phyloP scores from a whole-genome alignment of 2,113 vertebrate species.

The Odontophorus gujanensis region DNA sequence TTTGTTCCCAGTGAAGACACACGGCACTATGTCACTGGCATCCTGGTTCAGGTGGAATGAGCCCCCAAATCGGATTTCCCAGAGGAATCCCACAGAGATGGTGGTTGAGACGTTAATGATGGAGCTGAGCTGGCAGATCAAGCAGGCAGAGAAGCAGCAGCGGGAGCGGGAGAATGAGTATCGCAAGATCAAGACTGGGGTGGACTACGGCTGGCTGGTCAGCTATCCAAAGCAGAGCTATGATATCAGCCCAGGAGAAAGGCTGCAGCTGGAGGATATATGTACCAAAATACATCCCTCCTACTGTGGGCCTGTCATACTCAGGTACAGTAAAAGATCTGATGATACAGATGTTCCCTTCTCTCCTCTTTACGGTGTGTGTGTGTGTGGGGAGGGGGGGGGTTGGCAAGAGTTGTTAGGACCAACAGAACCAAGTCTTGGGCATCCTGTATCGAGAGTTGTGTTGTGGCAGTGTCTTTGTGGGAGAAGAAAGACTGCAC shows the following conservation, averaged over 20 bases:
- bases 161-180: slow-evolving; percentile 84
- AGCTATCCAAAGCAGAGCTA: slow-evolving; percentile 82
- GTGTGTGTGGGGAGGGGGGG: background rate
- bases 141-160: slow-evolving; percentile 89
- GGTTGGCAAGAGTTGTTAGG: background rate
- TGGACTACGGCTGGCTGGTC: slow-evolving; percentile 97
- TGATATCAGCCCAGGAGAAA: slow-evolving; percentile 87
- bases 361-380: background rate
- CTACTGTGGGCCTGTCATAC: slow-evolving; percentile 91
- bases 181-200: slow-evolving; percentile 86
- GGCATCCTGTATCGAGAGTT: rapidly evolving
- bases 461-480: background rate
- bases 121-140: slow-evolving; percentile 93
- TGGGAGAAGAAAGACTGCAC: background rate
- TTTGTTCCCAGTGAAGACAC: background rate
- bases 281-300: slow-evolving; percentile 91
- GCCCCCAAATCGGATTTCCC: slow-evolving; percentile 75
- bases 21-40: slow-evolving; percentile 79
- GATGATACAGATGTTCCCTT: background rate
- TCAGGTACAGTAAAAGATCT: slow-evolving; percentile 80
- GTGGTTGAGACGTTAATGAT: slow-evolving; percentile 95
- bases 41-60: slow-evolving; percentile 93
- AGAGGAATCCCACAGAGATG: slow-evolving; percentile 85
- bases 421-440: background rate
- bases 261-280: slow-evolving; percentile 90